Evolutionary conservation across 2,113 vertebrate genomes (phyloP).

Genomic region (Collichthys lucidus): DNA sequence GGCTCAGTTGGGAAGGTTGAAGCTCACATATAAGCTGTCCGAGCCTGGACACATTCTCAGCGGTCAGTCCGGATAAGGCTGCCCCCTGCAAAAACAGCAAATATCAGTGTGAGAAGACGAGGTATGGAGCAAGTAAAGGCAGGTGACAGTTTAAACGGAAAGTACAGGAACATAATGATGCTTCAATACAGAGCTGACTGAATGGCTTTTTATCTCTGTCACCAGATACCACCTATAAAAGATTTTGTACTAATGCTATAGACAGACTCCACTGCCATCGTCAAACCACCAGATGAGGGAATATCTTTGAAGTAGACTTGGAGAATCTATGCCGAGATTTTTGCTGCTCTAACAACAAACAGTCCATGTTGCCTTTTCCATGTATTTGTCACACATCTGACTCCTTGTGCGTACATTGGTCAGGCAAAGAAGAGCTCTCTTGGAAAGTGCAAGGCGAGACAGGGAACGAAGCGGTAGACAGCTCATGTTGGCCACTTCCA

Average conservation of each 20-base stretch:
- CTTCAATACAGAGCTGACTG: neutral
- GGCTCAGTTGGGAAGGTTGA: conserved; percentile 58
- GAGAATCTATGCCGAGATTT: neutral
- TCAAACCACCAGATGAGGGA: neutral
- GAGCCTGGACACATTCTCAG: conserved; percentile 60
- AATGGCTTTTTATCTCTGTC: neutral
- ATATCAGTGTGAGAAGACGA: neutral
- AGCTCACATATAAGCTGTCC: conserved; percentile 78
- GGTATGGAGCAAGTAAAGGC: neutral
- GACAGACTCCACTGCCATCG: neutral
- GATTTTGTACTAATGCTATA: neutral
- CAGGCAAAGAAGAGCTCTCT: conserved; percentile 73
- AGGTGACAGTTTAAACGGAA: conserved; percentile 5
- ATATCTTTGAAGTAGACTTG: neutral
- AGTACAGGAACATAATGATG: neutral
- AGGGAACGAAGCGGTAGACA: conserved; percentile 25
- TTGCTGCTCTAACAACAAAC: neutral
- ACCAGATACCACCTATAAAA: neutral
- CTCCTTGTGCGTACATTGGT: conserved; percentile 35
- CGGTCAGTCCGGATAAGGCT: conserved; percentile 56
- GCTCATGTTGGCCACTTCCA: conserved; percentile 65
- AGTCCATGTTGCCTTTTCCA: neutral
- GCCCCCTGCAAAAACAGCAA: conserved; percentile 62
- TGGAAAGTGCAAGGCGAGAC: conserved; percentile 44
- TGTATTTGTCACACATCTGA: neutral